phyloP scores from a whole-genome alignment of 1,140 invertebrate genomes.

The Pachypeltis micranthus region DNA sequence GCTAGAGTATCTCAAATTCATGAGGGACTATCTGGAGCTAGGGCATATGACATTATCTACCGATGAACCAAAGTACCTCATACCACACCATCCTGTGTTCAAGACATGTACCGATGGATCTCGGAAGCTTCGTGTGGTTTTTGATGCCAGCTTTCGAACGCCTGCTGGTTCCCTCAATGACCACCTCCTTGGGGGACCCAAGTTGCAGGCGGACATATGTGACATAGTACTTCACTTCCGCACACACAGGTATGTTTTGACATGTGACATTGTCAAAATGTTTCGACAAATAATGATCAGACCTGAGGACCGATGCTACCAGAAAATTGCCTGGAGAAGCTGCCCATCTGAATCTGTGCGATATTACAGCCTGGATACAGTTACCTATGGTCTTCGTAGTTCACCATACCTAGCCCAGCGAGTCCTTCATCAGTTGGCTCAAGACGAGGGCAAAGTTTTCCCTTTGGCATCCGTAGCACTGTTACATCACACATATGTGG shows the following conservation, averaged over 20 bases:
- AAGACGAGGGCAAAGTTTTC: conserved; percentile 26
- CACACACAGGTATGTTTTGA: conserved; percentile 31
- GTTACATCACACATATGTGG: conserved; percentile 35
- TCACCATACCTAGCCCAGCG: conserved; percentile 32
- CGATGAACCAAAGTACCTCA: not conserved
- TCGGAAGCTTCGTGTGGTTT: not conserved
- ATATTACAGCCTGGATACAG: conserved; percentile 29
- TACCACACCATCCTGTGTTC: not conserved
- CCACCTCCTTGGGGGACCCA: conserved; percentile 33
- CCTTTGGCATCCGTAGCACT: conserved; percentile 27
- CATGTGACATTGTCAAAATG: conserved; percentile 36
- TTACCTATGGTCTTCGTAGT: conserved; percentile 32
- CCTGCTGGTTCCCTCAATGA: conserved; percentile 34
- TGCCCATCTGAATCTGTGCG: conserved; percentile 16
- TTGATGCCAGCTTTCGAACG: not conserved
- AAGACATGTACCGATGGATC: not conserved
- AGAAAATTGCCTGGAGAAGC: conserved; percentile 26
- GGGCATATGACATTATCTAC: not conserved
- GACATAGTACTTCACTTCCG: conserved; percentile 35
- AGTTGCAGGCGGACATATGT: conserved; percentile 34
- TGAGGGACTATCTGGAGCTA: not conserved
- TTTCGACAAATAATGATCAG: conserved; percentile 32
- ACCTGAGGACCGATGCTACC: not conserved
- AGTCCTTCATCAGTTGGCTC: conserved; percentile 29
- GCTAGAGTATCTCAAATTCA: not conserved